These are phyloP conservation scores for Catharus bicknelli DNA, from an alignment of 2,113 vertebrate species.

Conservation along the genomic window DNA sequence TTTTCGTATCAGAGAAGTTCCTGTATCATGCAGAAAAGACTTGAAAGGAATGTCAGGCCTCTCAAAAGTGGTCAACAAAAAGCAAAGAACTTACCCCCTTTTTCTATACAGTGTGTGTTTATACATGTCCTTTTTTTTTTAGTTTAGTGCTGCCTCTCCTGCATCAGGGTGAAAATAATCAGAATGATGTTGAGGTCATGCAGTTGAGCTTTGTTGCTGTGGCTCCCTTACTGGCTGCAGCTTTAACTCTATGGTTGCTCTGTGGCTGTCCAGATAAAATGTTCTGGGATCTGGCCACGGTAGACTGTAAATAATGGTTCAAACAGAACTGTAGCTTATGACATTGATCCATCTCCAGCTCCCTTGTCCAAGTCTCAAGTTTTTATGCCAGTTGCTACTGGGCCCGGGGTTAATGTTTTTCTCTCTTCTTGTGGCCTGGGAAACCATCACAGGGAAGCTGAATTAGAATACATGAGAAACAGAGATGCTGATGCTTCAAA, in stretches of 20 bases:
- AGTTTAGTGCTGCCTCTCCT: not conserved
- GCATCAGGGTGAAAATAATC: not conserved
- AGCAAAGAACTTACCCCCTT: not conserved
- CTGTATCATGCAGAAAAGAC: not conserved
- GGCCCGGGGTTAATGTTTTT: not conserved
- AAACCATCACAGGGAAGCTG: not conserved
- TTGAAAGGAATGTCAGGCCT: not conserved
- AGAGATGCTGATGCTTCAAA: fast-evolving
- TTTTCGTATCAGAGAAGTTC: not conserved
- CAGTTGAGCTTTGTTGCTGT: not conserved
- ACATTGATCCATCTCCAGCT: not conserved
- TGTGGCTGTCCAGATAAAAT: not conserved
- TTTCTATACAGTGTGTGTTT: not conserved
- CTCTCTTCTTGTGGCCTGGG: not conserved
- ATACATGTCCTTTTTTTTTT: not conserved
- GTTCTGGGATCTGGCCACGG: not conserved
- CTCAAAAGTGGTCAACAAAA: not conserved
- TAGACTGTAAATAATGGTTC: not conserved
- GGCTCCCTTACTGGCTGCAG: not conserved
- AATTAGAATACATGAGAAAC: not conserved
- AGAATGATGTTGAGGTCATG: not conserved
- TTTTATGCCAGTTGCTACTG: not conserved
- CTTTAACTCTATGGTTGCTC: not conserved
- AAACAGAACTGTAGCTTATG: not conserved
- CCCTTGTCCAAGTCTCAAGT: not conserved